Evolutionary conservation across 2,113 vertebrate genomes (phyloP).

Genomic region (Panurus biarmicus): DNA sequence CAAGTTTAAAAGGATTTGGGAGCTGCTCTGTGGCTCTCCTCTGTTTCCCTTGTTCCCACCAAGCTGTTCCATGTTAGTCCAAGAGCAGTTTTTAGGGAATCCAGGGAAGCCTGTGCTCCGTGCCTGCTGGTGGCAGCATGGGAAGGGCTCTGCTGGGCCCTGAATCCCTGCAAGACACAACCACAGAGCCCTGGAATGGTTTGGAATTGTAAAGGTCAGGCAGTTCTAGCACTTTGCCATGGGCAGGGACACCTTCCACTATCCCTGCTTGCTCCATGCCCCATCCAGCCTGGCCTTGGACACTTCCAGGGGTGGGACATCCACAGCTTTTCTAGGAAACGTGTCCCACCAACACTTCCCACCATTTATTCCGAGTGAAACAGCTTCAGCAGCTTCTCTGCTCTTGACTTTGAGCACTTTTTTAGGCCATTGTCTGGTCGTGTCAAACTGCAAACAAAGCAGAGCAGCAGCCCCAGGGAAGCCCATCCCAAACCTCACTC

Average conservation of each 20-base stretch:
- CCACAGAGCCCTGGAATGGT: background rate
- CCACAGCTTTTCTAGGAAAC: background rate
- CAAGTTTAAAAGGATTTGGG: background rate
- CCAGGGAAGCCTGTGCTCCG: background rate
- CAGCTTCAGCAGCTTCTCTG: background rate
- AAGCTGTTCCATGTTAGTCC: background rate
- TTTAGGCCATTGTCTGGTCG: background rate
- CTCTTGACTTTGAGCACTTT: background rate
- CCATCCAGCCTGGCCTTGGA: background rate
- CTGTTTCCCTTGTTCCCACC: background rate
- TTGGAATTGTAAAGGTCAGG: background rate
- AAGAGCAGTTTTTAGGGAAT: background rate
- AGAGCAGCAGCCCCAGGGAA: background rate
- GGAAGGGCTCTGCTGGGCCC: background rate
- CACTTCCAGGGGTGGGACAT: background rate
- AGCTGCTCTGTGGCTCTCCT: background rate
- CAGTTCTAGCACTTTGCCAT: background rate
- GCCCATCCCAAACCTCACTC: background rate
- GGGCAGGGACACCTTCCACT: background rate
- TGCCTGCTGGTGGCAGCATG: background rate
- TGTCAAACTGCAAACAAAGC: background rate
- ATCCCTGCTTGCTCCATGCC: background rate
- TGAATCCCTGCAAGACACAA: background rate
- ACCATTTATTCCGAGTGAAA: background rate
- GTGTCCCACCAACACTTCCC: background rate